Conservation (phyloP, 2,888 invertebrate genomes). For the Dione vanillae region DNA sequence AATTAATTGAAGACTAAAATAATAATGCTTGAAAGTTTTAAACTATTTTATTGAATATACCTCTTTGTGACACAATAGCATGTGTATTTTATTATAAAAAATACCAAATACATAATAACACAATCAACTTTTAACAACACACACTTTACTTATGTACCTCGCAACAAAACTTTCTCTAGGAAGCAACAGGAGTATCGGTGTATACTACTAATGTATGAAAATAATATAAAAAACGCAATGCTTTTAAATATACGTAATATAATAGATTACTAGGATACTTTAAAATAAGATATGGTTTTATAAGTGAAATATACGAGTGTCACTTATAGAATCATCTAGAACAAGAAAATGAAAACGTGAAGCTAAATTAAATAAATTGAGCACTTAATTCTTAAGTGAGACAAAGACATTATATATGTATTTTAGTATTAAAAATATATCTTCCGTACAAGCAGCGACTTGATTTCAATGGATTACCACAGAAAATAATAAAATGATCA, state of each 20-base stretch:
- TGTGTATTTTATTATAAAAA: constrained; percentile 78
- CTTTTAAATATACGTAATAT: no score
- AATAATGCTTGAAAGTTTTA: constrained; percentile 52
- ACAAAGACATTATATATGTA: neutral
- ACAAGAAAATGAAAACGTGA: constrained; percentile 56
- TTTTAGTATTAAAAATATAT: constrained; percentile 10
- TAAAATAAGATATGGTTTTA: neutral
- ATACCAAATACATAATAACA: constrained; percentile 68
- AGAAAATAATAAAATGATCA: constrained; percentile 7
- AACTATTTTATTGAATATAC: constrained; percentile 79
- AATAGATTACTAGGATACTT: neutral
- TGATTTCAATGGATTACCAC: neutral
- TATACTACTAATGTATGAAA: constrained; percentile 6
- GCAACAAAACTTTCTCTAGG: constrained; percentile 16
- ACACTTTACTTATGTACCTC: constrained; percentile 37
- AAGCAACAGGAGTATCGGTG: constrained; percentile 17
- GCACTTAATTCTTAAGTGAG: constrained; percentile 60
- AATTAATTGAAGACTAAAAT: neutral
- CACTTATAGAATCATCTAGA: constrained; percentile 42
- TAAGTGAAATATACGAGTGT: constrained; percentile 1
- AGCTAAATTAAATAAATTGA: constrained; percentile 70
- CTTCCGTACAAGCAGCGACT: neutral
- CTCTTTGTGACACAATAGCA: constrained; percentile 77
- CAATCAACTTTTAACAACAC: constrained; percentile 66
- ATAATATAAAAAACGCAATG: neutral